Conservation (phyloP, 2,797 vertebrate genomes). For the Myotis myotis region DNA sequence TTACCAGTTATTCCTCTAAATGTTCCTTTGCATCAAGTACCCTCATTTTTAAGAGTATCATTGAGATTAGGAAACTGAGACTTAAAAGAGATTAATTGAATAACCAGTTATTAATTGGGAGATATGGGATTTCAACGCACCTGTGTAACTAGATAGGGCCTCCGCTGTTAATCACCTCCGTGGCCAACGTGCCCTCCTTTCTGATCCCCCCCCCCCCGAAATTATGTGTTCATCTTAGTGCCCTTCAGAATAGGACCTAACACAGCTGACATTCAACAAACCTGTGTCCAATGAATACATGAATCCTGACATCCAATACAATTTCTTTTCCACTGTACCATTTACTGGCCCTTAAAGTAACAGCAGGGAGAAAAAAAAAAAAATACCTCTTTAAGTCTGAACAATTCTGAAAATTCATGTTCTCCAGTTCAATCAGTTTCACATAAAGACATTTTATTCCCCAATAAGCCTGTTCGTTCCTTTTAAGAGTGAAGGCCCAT, state of each 20-base stretch:
- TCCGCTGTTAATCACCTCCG: neutral
- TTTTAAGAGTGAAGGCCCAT: neutral
- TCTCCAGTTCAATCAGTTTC: neutral
- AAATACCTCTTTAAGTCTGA: neutral
- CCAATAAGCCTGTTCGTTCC: neutral
- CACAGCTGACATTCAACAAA: neutral
- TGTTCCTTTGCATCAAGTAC: neutral
- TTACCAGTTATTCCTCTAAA: neutral
- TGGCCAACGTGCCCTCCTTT: too few relatives aligned
- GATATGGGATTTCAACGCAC: neutral
- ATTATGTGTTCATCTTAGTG: neutral
- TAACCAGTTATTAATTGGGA: neutral
- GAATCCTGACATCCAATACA: neutral
- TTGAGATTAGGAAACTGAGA: neutral
- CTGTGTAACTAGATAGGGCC: neutral
- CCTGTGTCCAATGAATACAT: neutral
- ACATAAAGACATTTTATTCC: conserved; percentile 8
- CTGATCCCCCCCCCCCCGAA: neutral
- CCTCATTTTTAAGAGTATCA: neutral
- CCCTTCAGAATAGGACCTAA: neutral
- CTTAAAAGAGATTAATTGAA: neutral
- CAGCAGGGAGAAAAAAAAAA: neutral
- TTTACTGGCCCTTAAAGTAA: neutral
- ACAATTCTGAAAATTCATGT: neutral
- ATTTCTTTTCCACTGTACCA: neutral